phyloP scores from a whole-genome alignment of 2,888 invertebrate genomes.

The Caprella mutica region DNA sequence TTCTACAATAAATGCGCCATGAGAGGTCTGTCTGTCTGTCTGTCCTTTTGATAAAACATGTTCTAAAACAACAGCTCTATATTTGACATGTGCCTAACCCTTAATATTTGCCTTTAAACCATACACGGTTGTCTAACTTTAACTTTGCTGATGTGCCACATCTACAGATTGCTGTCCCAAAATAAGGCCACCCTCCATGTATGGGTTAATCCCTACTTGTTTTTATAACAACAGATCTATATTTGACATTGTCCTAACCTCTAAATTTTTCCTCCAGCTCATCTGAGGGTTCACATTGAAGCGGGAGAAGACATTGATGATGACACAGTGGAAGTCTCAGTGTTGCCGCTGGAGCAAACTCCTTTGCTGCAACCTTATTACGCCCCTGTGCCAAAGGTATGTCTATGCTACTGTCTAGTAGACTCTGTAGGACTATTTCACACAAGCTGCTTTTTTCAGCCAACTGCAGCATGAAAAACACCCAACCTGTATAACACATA shows the following conservation, averaged over 20 bases:
- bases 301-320: conserved; percentile 32
- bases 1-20: conserved; percentile 32
- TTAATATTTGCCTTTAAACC: too few relatives aligned
- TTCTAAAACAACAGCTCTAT: background rate
- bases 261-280: conserved; percentile 39
- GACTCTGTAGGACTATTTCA: too few relatives aligned
- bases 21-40: conserved; percentile 30
- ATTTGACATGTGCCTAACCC: background rate
- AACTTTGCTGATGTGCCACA: too few relatives aligned
- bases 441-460: too few relatives aligned
- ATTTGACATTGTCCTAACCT: too few relatives aligned
- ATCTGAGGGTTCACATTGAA: conserved; percentile 40
- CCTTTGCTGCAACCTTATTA: conserved; percentile 28
- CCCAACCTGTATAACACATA: too few relatives aligned
- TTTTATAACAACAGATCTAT: too few relatives aligned
- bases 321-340: conserved; percentile 29
- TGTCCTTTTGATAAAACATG: background rate
- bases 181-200: too few relatives aligned
- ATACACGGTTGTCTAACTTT: too few relatives aligned
- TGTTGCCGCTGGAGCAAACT: conserved; percentile 27
- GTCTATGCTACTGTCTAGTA: background rate
- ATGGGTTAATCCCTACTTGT: too few relatives aligned
- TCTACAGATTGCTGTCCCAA: too few relatives aligned
- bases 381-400: background rate
- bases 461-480: too few relatives aligned